phyloP scores from a whole-genome alignment of 2,113 vertebrate species.

The Bambusicola thoracicus region DNA sequence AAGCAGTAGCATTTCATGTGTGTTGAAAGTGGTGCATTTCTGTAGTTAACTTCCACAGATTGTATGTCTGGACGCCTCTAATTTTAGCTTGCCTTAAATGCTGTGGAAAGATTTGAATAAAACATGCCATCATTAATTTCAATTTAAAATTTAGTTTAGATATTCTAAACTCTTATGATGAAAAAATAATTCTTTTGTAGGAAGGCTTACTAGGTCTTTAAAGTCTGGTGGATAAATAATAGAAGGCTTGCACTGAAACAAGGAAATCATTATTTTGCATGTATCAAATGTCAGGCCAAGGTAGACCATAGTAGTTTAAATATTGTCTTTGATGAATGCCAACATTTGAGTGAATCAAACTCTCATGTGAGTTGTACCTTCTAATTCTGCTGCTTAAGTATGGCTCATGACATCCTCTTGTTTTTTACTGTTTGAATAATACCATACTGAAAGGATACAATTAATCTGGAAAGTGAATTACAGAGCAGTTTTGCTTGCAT shows the following conservation, averaged over 20 bases:
- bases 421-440: not conserved
- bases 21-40: not conserved
- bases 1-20: accelerated
- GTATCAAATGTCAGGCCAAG: not conserved
- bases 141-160: not conserved
- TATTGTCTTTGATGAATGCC: not conserved
- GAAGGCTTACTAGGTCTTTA: not conserved
- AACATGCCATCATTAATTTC: not conserved
- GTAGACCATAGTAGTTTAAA: not conserved
- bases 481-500: not conserved
- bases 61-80: not conserved
- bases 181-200: not conserved
- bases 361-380: accelerated
- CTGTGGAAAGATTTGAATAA: not conserved
- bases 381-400: not conserved
- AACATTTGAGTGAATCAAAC: not conserved
- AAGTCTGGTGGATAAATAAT: not conserved
- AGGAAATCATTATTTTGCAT: not conserved
- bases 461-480: not conserved
- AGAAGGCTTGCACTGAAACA: not conserved
- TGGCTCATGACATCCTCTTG: accelerated
- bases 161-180: not conserved
- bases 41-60: not conserved
- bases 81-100: not conserved
- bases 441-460: not conserved